A percentile compares a stretch with the other conserved stretches of the same genome.
phyloP scores from a whole-genome alignment of 1,140 invertebrate species.

The Bathynomus jamesi region DNA sequence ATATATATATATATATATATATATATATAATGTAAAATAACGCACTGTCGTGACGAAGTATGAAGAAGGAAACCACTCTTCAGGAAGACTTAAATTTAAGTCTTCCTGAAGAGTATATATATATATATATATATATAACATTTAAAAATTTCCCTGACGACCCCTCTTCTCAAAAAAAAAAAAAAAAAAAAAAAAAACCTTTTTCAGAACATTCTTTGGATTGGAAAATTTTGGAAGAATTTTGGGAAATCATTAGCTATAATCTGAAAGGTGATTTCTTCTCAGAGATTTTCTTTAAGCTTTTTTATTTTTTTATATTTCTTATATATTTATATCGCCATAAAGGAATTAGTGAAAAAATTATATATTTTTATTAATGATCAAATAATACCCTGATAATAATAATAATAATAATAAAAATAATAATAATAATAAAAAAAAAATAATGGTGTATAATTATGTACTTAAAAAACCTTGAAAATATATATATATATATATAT shows the following conservation, averaged over 20 bases:
- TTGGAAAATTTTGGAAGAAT: background rate
- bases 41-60: too few relatives aligned
- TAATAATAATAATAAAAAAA: background rate
- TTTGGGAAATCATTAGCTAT: background rate
- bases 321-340: background rate
- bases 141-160: too few relatives aligned
- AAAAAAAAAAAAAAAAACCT: background rate
- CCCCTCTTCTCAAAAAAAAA: too few relatives aligned
- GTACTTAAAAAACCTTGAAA: background rate
- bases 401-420: background rate
- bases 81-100: too few relatives aligned
- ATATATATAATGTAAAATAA: too few relatives aligned
- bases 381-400: background rate
- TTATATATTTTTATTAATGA: background rate
- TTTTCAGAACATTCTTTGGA: background rate
- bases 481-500: constrained; percentile 2
- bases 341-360: background rate
- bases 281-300: too few relatives aligned
- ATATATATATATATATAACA: too few relatives aligned
- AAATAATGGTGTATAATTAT: background rate
- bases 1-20: background rate
- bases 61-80: too few relatives aligned
- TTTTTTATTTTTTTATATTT: background rate
- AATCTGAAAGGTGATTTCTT: background rate
- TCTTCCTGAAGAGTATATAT: too few relatives aligned